Evolutionary conservation across 2,113 vertebrate species (phyloP).

Genomic region (Tychaedon coryphoeus): DNA sequence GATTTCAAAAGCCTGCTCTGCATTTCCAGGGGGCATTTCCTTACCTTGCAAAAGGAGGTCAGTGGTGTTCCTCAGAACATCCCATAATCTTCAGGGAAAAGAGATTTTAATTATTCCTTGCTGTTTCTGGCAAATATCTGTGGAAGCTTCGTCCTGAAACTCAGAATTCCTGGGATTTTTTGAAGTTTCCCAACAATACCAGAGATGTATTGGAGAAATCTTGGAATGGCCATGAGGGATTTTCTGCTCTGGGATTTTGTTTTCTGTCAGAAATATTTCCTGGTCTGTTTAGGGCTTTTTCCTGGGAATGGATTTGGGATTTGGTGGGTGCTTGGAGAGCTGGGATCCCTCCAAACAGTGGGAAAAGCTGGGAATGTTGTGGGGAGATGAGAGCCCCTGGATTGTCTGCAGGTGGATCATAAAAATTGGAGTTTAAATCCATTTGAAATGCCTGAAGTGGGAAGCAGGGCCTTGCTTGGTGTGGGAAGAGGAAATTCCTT

Average conservation of each 20-base stretch:
- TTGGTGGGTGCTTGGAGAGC: no score
- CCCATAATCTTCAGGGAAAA: constrained; percentile 9
- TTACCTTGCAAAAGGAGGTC: constrained; percentile 22
- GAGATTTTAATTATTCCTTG: constrained; percentile 21
- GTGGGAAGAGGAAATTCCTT: background rate
- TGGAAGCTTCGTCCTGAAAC: constrained; percentile 28
- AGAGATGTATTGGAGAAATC: background rate
- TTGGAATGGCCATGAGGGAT: background rate
- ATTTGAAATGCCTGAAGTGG: background rate
- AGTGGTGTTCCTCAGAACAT: constrained; percentile 12
- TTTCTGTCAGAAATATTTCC: background rate
- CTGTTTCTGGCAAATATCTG: constrained; percentile 22
- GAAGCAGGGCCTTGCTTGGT: no score
- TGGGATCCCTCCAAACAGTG: background rate
- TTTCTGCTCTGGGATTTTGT: background rate
- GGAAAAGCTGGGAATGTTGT: background rate
- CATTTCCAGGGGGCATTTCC: background rate
- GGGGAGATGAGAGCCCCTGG: background rate
- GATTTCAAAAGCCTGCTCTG: background rate
- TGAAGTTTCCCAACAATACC: constrained; percentile 20
- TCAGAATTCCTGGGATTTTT: constrained; percentile 28
- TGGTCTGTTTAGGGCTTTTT: background rate
- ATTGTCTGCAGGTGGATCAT: background rate
- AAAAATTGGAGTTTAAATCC: background rate
- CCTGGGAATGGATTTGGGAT: background rate